These are phyloP conservation scores for Protonibea diacanthus DNA, from an alignment of 2,797 vertebrate species.

Conservation along the genomic window DNA sequence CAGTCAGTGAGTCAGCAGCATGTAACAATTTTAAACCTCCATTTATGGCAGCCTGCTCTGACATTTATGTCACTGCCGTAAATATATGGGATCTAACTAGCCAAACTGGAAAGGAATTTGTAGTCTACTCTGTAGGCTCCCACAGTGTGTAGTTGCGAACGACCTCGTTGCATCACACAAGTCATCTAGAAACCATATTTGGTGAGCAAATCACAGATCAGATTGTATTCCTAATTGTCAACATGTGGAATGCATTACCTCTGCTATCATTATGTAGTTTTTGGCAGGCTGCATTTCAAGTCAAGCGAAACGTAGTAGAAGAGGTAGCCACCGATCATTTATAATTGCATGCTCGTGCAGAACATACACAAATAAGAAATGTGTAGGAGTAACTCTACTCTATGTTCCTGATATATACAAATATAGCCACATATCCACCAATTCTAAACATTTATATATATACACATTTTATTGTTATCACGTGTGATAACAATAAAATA, in stretches of 20 bases:
- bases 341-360: slow-evolving; percentile 2
- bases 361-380: slow-evolving; percentile 28
- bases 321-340: slow-evolving; percentile 28
- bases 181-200: slow-evolving; percentile 69
- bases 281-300: slow-evolving; percentile 39
- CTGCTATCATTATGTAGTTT: slow-evolving; percentile 47
- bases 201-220: slow-evolving; percentile 61
- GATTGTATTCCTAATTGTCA: slow-evolving; percentile 62
- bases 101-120: slow-evolving; percentile 38
- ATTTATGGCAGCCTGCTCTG: slow-evolving; percentile 40
- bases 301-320: slow-evolving; percentile 22
- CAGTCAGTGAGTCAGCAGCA: not conserved
- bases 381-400: not conserved
- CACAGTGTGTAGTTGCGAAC: slow-evolving; percentile 8
- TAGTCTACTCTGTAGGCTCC: not conserved
- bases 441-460: not conserved
- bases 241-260: slow-evolving; percentile 71
- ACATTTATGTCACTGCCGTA: slow-evolving; percentile 9
- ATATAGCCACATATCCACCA: not conserved
- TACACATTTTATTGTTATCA: too few species aligned
- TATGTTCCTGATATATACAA: not conserved
- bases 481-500: slow-evolving; percentile 2
- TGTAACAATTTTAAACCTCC: slow-evolving; percentile 11
- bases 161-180: slow-evolving; percentile 18
- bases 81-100: not conserved